Conservation (phyloP, 2,113 vertebrate species). For the Spilogale gracilis region DNA sequence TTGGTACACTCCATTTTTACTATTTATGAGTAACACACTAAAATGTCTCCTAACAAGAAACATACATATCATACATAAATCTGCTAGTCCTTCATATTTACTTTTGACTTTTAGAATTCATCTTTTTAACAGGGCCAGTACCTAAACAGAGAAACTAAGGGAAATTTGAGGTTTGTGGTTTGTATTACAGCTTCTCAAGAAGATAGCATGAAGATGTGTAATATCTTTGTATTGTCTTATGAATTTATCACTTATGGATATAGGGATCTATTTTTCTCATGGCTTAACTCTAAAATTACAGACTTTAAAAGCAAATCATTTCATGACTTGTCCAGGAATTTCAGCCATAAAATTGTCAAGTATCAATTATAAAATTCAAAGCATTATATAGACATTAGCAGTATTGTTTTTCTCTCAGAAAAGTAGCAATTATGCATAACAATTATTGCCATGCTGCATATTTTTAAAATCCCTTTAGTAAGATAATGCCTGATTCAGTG, state of each 20-base stretch:
- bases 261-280: conserved; percentile 54
- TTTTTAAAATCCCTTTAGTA: background rate
- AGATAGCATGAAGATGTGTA: background rate
- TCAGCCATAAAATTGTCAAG: conserved; percentile 52
- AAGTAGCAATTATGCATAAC: background rate
- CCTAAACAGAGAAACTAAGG: background rate
- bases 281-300: conserved; percentile 50
- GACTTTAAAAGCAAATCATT: conserved; percentile 22
- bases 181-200: background rate
- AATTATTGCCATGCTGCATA: background rate
- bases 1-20: background rate
- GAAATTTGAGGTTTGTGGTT: background rate
- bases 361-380: conserved; percentile 47
- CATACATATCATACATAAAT: background rate
- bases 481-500: background rate
- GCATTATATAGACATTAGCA: background rate
- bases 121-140: background rate
- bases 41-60: background rate
- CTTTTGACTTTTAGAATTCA: conserved; percentile 5
- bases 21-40: background rate
- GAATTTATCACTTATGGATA: background rate
- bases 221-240: background rate
- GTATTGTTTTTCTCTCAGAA: background rate
- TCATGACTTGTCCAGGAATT: background rate
- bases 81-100: background rate